phyloP scores from a whole-genome alignment of 2,888 invertebrate species.

The Rhabditophanes sp. region DNA sequence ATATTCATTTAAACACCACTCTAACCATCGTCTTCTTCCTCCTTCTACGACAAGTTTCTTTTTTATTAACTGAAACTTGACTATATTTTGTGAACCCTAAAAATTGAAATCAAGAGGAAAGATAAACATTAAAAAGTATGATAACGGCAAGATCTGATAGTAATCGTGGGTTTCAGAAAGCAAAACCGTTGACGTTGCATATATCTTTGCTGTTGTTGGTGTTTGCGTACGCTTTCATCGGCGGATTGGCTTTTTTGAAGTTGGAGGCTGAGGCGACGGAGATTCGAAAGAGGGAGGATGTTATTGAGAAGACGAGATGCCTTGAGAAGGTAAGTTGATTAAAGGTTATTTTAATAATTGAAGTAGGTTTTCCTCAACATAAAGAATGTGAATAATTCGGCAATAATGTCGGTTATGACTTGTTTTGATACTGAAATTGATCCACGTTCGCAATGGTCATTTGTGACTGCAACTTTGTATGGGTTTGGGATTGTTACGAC shows the following conservation, averaged over 20 bases:
- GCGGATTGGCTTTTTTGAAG: constrained; percentile 34
- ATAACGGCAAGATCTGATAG: too few species aligned
- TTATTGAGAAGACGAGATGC: constrained; percentile 19
- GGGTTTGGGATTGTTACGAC: constrained; percentile 43
- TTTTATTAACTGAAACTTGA: too few species aligned
- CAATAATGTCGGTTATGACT: too few species aligned
- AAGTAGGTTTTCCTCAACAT: constrained; percentile 1
- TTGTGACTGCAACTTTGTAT: constrained; percentile 38
- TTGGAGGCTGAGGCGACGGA: constrained; percentile 29
- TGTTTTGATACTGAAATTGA: constrained; percentile 18
- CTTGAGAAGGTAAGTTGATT: constrained; percentile 16
- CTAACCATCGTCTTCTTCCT: too few species aligned
- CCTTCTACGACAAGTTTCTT: too few species aligned
- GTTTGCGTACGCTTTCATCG: constrained; percentile 32
- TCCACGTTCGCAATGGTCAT: constrained; percentile 25
- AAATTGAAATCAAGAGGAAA: too few species aligned
- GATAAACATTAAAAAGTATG: too few species aligned
- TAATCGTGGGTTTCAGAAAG: constrained; percentile 33
- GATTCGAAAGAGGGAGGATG: constrained; percentile 14
- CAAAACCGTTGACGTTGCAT: constrained; percentile 39
- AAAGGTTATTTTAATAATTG: constrained; percentile 2
- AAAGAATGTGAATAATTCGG: background rate
- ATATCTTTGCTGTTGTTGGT: constrained; percentile 30
- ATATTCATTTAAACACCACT: too few species aligned
- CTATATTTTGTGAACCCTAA: too few species aligned